Conservation (phyloP, 2,888 invertebrate species). For the Limnephilus rhombicus region DNA sequence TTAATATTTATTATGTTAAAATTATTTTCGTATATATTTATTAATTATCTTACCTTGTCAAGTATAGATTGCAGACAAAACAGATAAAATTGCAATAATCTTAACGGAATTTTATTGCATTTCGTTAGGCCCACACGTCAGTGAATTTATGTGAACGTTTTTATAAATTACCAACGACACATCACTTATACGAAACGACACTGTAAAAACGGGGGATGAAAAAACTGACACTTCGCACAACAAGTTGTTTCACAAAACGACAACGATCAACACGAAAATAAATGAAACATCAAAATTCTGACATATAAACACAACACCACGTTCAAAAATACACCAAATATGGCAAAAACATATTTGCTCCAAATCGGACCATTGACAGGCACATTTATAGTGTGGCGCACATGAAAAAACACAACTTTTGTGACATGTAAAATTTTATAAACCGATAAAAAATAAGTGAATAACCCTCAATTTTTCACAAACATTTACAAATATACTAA, state of each 20-base stretch:
- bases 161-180: constrained; percentile 10
- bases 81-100: constrained; percentile 6
- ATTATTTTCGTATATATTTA: neutral
- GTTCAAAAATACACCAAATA: constrained; percentile 64
- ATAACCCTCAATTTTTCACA: neutral
- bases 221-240: neutral
- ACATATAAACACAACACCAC: constrained; percentile 61
- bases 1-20: neutral
- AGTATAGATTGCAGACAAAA: neutral
- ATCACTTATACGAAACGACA: constrained; percentile 3
- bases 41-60: neutral
- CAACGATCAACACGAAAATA: neutral
- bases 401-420: constrained; percentile 21
- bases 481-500: neutral
- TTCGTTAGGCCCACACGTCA: constrained; percentile 30
- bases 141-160: constrained; percentile 9
- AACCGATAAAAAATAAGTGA: neutral
- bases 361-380: constrained; percentile 47
- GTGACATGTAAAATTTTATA: constrained; percentile 8
- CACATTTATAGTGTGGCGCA: constrained; percentile 42
- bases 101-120: constrained; percentile 32
- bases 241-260: constrained; percentile 18
- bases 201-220: neutral
- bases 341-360: constrained; percentile 57
- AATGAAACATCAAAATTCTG: constrained; percentile 46